A percentile compares a stretch with the other conserved stretches of the same genome.
These are phyloP conservation scores for Electrona antarctica DNA, from an alignment of 2,113 vertebrate species.

Conservation along the genomic window DNA sequence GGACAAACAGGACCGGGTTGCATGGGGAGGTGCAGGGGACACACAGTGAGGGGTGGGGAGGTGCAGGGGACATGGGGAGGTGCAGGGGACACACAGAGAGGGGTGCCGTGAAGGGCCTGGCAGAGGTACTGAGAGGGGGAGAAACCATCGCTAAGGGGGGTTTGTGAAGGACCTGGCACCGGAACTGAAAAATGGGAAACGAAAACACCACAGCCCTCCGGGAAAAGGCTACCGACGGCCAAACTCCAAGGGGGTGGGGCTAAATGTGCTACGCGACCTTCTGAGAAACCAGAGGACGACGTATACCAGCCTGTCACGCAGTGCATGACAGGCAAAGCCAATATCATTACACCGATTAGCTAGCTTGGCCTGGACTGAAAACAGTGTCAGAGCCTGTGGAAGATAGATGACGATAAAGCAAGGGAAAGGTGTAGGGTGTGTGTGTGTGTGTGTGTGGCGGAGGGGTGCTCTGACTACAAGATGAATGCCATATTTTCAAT, in stretches of 20 bases:
- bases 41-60: no score
- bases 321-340: slow-evolving; percentile 40
- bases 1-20: neutral
- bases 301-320: neutral
- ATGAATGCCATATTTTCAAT: slow-evolving; percentile 51
- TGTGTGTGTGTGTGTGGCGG: slow-evolving; percentile 3
- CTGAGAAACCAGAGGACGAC: slow-evolving; percentile 22
- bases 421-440: neutral
- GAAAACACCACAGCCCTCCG: slow-evolving; percentile 12
- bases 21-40: slow-evolving; percentile 1
- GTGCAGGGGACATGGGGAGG: neutral
- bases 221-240: slow-evolving; percentile 24
- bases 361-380: slow-evolving; percentile 40
- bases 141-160: no score
- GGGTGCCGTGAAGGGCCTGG: neutral
- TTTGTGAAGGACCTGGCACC: no score
- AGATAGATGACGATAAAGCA: neutral
- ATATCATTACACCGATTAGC: slow-evolving; percentile 51
- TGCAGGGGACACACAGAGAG: neutral
- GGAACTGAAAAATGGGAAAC: neutral
- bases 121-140: slow-evolving; percentile 2
- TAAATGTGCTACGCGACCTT: slow-evolving; percentile 44
- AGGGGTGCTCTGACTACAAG: slow-evolving; percentile 8
- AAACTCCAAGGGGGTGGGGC: slow-evolving; percentile 3
- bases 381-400: slow-evolving; percentile 31